These are phyloP conservation scores for Scolopax mira DNA, from an alignment of 2,113 vertebrate species.

Conservation along the genomic window DNA sequence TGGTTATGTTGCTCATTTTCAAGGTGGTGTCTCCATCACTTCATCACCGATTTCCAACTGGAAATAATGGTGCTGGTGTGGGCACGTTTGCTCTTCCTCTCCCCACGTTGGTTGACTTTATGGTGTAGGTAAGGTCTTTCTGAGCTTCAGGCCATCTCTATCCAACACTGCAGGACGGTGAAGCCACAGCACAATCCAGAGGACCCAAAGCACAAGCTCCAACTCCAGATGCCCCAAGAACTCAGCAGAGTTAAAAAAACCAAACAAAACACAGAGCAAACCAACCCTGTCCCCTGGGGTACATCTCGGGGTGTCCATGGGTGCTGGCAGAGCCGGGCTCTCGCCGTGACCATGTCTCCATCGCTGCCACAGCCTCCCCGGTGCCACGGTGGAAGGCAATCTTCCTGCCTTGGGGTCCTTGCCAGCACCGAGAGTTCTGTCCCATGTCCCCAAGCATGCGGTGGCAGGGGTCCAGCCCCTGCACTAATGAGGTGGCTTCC, in stretches of 20 bases:
- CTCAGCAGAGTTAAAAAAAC: not conserved
- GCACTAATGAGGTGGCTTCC: not conserved
- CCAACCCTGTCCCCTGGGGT: not conserved
- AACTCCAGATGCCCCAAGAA: not conserved
- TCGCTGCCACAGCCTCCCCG: accelerated
- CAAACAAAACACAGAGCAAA: not conserved
- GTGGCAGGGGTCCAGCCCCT: not conserved
- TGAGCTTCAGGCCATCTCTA: not conserved
- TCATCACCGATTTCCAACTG: not conserved
- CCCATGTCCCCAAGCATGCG: not conserved
- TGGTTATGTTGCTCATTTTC: not conserved
- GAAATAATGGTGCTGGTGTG: not conserved
- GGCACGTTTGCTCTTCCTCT: not conserved
- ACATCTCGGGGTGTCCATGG: accelerated
- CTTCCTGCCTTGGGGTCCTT: not conserved
- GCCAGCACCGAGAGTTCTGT: not conserved
- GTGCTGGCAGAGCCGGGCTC: not conserved
- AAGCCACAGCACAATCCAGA: not conserved
- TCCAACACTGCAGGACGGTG: no score
- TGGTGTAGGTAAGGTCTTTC: accelerated
- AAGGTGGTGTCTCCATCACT: not conserved
- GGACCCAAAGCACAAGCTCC: not conserved
- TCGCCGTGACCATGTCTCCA: accelerated
- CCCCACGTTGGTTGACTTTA: not conserved
- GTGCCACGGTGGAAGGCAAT: not conserved